These are phyloP conservation scores for Etheostoma nigrum DNA, from an alignment of 2,797 vertebrate species.

Conservation along the genomic window DNA sequence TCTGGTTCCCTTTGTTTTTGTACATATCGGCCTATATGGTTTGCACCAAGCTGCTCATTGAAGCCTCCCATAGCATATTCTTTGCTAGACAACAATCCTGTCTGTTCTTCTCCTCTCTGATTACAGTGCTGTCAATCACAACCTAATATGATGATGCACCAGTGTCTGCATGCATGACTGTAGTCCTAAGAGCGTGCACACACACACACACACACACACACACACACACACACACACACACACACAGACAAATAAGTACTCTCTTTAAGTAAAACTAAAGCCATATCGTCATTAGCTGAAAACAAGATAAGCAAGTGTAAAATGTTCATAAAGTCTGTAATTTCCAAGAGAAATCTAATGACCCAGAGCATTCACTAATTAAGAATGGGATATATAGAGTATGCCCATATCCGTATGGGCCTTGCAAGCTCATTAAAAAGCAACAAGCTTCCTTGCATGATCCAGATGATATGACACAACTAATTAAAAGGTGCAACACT, in stretches of 20 bases:
- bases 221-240: not conserved
- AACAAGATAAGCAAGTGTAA: slow-evolving; percentile 14
- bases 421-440: slow-evolving; percentile 52
- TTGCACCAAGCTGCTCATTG: slow-evolving; percentile 32
- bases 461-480: slow-evolving; percentile 58
- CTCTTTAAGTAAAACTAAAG: not conserved
- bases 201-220: not conserved
- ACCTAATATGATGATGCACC: slow-evolving; percentile 4
- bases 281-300: not conserved
- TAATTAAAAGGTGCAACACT: slow-evolving; percentile 72
- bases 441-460: slow-evolving; percentile 38
- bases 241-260: not conserved
- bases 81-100: slow-evolving; percentile 26
- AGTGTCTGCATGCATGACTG: slow-evolving; percentile 30
- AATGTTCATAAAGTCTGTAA: slow-evolving; percentile 13
- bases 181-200: not conserved
- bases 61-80: slow-evolving; percentile 36
- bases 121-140: slow-evolving; percentile 62
- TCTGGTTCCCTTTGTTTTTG: slow-evolving; percentile 33
- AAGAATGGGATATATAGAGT: slow-evolving; percentile 16
- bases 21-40: slow-evolving; percentile 18
- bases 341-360: slow-evolving; percentile 39
- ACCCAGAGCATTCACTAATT: slow-evolving; percentile 29
- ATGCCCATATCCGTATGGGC: slow-evolving; percentile 29
- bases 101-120: slow-evolving; percentile 41